These are phyloP conservation scores for Meandrina meandrites DNA, from an alignment of 92 coral and sea anemone species.

Conservation along the genomic window DNA sequence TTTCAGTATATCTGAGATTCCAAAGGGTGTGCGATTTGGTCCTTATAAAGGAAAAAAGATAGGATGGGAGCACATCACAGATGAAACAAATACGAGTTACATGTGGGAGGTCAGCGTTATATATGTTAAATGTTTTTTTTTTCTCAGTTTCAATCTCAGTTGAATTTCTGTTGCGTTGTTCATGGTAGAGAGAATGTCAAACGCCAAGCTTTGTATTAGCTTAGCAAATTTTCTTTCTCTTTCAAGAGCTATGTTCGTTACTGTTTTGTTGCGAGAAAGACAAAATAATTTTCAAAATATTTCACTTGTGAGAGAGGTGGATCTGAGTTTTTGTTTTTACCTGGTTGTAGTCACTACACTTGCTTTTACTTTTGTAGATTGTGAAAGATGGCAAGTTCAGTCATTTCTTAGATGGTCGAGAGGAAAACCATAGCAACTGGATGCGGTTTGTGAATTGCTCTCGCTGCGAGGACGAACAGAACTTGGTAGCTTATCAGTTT, in stretches of 20 bases:
- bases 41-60: constrained; percentile 72
- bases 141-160: too few species aligned
- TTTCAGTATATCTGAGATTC: constrained; percentile 49
- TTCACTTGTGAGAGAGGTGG: too few species aligned
- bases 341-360: too few species aligned
- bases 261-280: too few species aligned
- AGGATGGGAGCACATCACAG: constrained; percentile 46
- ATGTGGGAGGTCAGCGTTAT: constrained; percentile 80
- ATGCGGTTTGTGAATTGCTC: constrained; percentile 92
- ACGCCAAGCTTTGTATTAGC: too few species aligned
- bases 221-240: too few species aligned
- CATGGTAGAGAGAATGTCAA: too few species aligned
- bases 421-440: constrained; percentile 79
- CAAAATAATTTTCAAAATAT: too few species aligned
- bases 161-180: too few species aligned
- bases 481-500: constrained; percentile 76
- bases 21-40: constrained; percentile 66
- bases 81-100: constrained; percentile 69
- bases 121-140: too few species aligned
- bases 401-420: constrained; percentile 73
- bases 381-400: constrained; percentile 76
- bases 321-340: too few species aligned
- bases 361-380: constrained; percentile 47
- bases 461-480: constrained; percentile 86
- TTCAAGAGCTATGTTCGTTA: too few species aligned